Evolutionary conservation across 2,888 invertebrate species (phyloP).

Genomic region (Tryphoninae sp.): DNA sequence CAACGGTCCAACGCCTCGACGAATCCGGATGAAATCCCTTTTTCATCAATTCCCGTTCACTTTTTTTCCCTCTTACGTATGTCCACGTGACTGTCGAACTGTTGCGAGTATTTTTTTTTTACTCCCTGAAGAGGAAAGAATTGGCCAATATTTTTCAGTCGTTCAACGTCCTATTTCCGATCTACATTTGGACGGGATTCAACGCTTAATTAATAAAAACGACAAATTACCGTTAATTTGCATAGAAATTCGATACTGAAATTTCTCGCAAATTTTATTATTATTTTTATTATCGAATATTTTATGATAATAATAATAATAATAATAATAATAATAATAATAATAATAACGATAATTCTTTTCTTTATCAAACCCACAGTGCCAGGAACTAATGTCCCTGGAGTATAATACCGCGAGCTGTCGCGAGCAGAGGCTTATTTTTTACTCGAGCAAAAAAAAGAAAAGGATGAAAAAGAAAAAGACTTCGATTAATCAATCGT

Average conservation of each 20-base stretch:
- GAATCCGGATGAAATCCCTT: conserved; percentile 26
- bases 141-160: not conserved
- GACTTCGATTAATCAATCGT: conserved; percentile 54
- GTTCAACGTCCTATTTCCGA: not conserved
- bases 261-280: too few species aligned
- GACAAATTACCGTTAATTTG: not conserved
- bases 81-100: not conserved
- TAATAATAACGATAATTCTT: too few species aligned
- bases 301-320: too few species aligned
- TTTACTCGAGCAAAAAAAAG: not conserved
- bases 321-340: too few species aligned
- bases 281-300: too few species aligned
- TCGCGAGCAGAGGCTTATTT: conserved; percentile 21
- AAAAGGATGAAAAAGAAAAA: conserved; percentile 17
- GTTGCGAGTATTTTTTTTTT: conserved; percentile 8
- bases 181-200: conserved; percentile 42
- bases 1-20: conserved; percentile 30
- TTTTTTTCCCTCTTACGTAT: not conserved
- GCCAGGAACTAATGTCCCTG: not conserved
- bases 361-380: too few species aligned
- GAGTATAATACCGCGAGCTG: conserved; percentile 14
- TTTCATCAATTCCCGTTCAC: conserved; percentile 2
- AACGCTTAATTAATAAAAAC: not conserved
- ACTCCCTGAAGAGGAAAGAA: conserved; percentile 8
- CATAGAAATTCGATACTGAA: too few species aligned